Conservation (phyloP, 2,888 invertebrate species). For the Herminia tarsipennalis region DNA sequence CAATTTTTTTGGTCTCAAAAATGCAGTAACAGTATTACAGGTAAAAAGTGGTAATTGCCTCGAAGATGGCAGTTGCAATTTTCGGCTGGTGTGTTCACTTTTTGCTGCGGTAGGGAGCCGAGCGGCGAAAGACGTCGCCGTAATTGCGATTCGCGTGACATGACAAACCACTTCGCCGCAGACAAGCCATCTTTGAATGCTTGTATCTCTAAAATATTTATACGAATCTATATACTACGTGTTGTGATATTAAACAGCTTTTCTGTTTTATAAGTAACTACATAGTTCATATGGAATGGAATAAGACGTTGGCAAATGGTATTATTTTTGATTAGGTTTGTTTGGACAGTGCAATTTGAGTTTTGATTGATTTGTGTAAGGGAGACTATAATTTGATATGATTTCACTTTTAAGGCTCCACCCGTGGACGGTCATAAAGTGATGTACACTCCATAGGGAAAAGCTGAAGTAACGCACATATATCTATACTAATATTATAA, state of each 20-base stretch:
- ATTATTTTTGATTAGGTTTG: neutral
- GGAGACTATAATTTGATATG: no score
- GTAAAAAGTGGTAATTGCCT: constrained; percentile 74
- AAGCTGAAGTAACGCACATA: no score
- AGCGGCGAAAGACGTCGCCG: constrained; percentile 47
- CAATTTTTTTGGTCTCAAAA: constrained; percentile 50
- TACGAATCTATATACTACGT: constrained; percentile 15
- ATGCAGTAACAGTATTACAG: constrained; percentile 61
- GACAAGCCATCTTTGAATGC: constrained; percentile 42
- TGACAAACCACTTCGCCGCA: constrained; percentile 45
- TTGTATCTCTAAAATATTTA: constrained; percentile 35
- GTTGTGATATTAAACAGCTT: neutral
- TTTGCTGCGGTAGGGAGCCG: constrained; percentile 47
- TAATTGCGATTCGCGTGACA: constrained; percentile 52
- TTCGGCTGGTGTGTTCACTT: constrained; percentile 62
- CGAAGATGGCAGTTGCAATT: constrained; percentile 68
- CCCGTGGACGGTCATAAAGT: no score
- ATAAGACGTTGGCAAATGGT: no score
- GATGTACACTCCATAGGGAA: no score
- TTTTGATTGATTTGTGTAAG: no score
- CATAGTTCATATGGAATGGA: no score
- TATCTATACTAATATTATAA: no score
- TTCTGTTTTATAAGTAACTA: neutral
- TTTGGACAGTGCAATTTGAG: no score
- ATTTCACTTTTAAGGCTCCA: no score